phyloP scores from a whole-genome alignment of 2,888 invertebrate species.

The Thecophora atra region DNA sequence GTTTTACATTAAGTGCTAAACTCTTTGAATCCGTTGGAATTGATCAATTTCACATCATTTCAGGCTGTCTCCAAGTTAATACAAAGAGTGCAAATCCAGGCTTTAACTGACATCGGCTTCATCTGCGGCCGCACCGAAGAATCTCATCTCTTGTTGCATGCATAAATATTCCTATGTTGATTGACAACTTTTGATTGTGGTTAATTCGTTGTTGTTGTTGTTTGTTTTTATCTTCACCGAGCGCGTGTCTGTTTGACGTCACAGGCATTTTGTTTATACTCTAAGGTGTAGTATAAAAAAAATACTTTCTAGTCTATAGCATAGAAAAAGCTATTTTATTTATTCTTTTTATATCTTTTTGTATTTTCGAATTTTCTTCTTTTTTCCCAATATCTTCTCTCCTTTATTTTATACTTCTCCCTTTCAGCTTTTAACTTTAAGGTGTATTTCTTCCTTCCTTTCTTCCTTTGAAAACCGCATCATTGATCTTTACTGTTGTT shows the following conservation, averaged over 20 bases:
- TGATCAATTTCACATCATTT: slow-evolving; percentile 61
- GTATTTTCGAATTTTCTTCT: background rate
- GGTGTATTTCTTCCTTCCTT: background rate
- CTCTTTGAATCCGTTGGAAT: slow-evolving; percentile 59
- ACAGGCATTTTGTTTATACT: background rate
- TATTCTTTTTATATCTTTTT: slow-evolving; percentile 10
- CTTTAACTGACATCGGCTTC: slow-evolving; percentile 18
- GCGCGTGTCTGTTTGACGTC: slow-evolving; percentile 7
- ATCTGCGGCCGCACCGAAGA: background rate
- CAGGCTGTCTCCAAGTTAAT: slow-evolving; percentile 19
- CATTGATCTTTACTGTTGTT: slow-evolving; percentile 22
- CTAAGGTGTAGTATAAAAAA: too few species aligned
- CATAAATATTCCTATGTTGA: slow-evolving; percentile 52
- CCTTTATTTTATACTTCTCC: background rate
- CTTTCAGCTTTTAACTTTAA: background rate
- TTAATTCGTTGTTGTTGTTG: background rate
- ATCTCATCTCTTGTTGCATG: background rate
- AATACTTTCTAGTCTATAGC: too few species aligned
- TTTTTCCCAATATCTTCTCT: background rate
- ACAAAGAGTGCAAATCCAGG: slow-evolving; percentile 27
- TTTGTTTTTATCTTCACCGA: background rate
- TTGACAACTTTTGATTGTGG: slow-evolving; percentile 59
- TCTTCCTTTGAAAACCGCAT: background rate
- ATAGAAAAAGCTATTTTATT: background rate
- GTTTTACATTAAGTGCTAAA: slow-evolving; percentile 58